Evolutionary conservation across 2,797 vertebrate species (phyloP), one percentile per base, ranked within the genome.

Genomic region (Falco columbarius): DNA sequence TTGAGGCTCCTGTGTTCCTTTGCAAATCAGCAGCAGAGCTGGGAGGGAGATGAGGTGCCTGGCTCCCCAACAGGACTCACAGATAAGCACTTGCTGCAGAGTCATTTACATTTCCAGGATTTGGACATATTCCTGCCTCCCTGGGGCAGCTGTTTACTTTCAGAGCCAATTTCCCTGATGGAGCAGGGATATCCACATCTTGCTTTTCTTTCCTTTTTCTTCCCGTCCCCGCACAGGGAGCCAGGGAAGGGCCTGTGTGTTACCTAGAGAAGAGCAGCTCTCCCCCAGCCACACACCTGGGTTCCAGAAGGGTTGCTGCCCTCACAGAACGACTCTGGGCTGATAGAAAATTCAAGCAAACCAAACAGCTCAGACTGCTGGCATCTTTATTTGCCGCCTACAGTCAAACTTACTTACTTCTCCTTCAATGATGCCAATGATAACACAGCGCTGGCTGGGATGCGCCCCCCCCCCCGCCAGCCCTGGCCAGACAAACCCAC

Each of bases 221-320:
- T 79, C 40, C 55, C 38, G 22, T 10, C 42, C 29, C 67, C 19
- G 51, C 55, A 52, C 11, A 40, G 72, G 21, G 26, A 27, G 9
- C 0, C 1, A 54, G 47, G 23, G n/a, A 59, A 76, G 23, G 36
- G 44, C 10, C 16, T 15, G 34, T 46, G 11, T 54, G 32, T 8
- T 36, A 14, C 0, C 1, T 0, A 27, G 34, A 46, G 6, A 30
- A 46, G 40, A 44, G 14, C n/a, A n/a, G 16, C 3, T 6, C n/a
- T 79, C 32, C n/a, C 21, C 24, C 72, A 80, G 46, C 71, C 26
- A 4, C 62, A 38, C 23, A 6, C 73, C 75, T 80, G 16, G 12
- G 27, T 44, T 34, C 72, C 34, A 4, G 16, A n/a, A 32, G 47
- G 54, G 14, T 1, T 42, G 18, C 47, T 68, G 51, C 76, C 49